These are phyloP conservation scores for Enteromius unitaeniatus DNA, from an alignment of 2,797 vertebrate species.

Conservation along the genomic window DNA sequence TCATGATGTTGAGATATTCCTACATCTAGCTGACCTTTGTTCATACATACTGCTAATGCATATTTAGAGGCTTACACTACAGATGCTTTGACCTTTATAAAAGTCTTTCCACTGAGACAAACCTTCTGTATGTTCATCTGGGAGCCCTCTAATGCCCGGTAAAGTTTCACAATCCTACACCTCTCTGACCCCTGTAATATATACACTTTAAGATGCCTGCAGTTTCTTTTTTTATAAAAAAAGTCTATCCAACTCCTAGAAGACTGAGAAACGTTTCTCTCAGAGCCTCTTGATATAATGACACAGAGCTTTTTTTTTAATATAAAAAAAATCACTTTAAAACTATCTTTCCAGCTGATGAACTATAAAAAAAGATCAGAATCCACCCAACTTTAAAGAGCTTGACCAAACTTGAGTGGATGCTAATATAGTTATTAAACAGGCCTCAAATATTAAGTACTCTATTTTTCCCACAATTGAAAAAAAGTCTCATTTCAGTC, in stretches of 20 bases:
- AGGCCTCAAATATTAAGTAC: neutral
- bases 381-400: neutral
- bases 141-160: neutral
- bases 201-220: neutral
- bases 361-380: neutral
- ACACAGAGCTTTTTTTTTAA: too few species aligned
- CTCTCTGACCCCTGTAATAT: neutral
- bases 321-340: neutral
- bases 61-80: neutral
- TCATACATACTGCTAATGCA: neutral
- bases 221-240: conserved; percentile 13
- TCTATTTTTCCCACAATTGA: neutral
- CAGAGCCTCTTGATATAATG: neutral
- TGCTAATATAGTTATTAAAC: neutral
- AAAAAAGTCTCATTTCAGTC: neutral
- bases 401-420: too few species aligned
- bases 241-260: neutral
- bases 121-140: neutral
- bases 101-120: neutral
- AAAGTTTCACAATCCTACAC: neutral
- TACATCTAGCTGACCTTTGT: neutral
- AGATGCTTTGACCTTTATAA: conserved; percentile 4
- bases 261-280: neutral
- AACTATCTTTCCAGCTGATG: neutral
- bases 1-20: neutral